Evolutionary conservation across 2,888 invertebrate species (phyloP), one percentile per base, ranked within the genome.

Genomic region (Latrodectus elegans): DNA sequence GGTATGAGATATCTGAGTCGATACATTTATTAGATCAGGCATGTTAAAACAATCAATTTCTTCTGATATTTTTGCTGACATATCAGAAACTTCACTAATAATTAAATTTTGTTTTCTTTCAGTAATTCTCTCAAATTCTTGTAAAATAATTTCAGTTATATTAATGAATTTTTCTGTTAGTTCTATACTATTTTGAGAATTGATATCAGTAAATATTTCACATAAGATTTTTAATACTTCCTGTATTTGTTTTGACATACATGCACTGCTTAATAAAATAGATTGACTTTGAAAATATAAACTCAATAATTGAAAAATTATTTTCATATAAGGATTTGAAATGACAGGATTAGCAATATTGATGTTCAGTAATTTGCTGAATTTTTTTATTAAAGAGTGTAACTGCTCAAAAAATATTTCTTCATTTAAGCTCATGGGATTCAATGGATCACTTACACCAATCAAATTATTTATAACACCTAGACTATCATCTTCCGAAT

Each of bases 331-430:
- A 17, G 12, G 9, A 71, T 71, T 71, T 71, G 71, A 68, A 8
- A 22, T 55, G 0, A 49, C 22, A 6, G 17, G 14, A 10, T 70
- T 1, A 60, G 26, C 15, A 49, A n/a, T 60, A 79, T 60, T 49
- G 1, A 71, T 71, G 1, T 55, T 26, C 17, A 38, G 70, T 3
- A 70, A 14, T n/a, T 53, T 71, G 1, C 79, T 49, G 4, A 79
- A 17, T 53, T 71, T 79, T 71, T 71, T 79, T n/a, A 79, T 49
- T 6, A 71, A 64, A 17, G 26, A 55, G 12, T 55, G 60, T 17
- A 79, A 55, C 55, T 79, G 71, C 10, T 71, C 53, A 60, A 68
- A 79, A 17, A 79, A 14, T 60, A 49, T 60, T 49, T 79, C 71
- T 0, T 60, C 38, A 38, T 38, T 38, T 38, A 38, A 38, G 38